A percentile compares a stretch with the other conserved stretches of the same genome.
phyloP scores from a whole-genome alignment of 2,888 invertebrate genomes.

The Eupithecia vulgata region DNA sequence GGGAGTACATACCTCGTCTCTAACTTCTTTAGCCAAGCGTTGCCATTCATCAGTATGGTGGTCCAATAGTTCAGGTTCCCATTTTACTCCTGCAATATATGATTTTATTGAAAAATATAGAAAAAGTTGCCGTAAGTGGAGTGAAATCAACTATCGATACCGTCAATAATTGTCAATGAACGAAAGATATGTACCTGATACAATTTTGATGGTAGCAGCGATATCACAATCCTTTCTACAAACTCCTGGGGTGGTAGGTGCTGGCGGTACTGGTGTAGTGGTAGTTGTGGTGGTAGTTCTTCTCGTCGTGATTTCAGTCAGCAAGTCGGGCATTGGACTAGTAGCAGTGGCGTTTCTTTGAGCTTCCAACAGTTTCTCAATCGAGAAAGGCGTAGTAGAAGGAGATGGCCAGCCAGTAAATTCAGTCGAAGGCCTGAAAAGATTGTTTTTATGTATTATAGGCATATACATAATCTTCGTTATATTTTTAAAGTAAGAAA shows the following conservation, averaged over 20 bases:
- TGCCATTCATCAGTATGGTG: conserved; percentile 95
- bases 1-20: conserved; percentile 86
- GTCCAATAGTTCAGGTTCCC: conserved; percentile 94
- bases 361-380: conserved; percentile 90
- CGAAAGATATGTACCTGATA: conserved; percentile 83
- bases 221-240: conserved; percentile 92
- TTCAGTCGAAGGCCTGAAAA: conserved; percentile 90
- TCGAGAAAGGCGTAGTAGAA: conserved; percentile 93
- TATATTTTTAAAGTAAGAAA: background rate
- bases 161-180: background rate
- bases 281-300: conserved; percentile 85
- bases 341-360: conserved; percentile 86
- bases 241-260: conserved; percentile 91
- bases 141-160: background rate
- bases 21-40: conserved; percentile 90
- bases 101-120: background rate
- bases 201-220: conserved; percentile 93
- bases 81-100: conserved; percentile 84
- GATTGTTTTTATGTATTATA: background rate
- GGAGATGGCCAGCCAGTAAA: conserved; percentile 96
- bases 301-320: conserved; percentile 78
- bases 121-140: background rate
- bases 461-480: too few relatives aligned
- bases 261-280: conserved; percentile 88
- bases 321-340: conserved; percentile 73